phyloP scores from a whole-genome alignment of 1,140 invertebrate genomes.

The Cylas formicarius region DNA sequence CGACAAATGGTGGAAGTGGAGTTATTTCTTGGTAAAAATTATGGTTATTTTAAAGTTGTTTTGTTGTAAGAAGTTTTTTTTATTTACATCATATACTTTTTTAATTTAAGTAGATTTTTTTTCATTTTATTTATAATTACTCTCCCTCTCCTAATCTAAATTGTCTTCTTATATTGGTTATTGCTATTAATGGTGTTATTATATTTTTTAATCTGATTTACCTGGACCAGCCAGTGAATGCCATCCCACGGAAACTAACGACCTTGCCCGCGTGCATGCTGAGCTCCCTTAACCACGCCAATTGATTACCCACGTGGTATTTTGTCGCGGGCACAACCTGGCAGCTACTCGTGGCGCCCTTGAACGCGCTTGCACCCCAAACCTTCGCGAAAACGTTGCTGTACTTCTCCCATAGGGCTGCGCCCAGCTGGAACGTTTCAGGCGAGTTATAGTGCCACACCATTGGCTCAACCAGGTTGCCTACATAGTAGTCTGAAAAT shows the following conservation, averaged over 20 bases:
- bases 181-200: constrained; percentile 3
- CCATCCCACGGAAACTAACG: constrained; percentile 53
- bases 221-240: constrained; percentile 67
- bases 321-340: constrained; percentile 49
- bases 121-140: neutral
- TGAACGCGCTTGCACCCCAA: constrained; percentile 85
- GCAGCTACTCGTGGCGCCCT: constrained; percentile 58
- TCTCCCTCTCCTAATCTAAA: constrained; percentile 1
- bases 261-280: constrained; percentile 45
- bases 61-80: no score
- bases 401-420: constrained; percentile 68
- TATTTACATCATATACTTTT: no score
- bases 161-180: neutral
- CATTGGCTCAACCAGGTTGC: constrained; percentile 73
- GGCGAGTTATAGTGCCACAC: constrained; percentile 61
- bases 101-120: no score
- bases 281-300: constrained; percentile 56
- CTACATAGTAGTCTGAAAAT: constrained; percentile 37
- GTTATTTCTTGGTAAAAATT: no score
- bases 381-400: constrained; percentile 71
- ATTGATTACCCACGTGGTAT: constrained; percentile 61
- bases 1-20: no score
- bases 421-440: constrained; percentile 29
- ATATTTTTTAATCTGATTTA: constrained; percentile 49
- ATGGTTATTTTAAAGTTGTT: no score